Conservation (phyloP, 2,113 vertebrate species). For the Bubalus kerabau region DNA sequence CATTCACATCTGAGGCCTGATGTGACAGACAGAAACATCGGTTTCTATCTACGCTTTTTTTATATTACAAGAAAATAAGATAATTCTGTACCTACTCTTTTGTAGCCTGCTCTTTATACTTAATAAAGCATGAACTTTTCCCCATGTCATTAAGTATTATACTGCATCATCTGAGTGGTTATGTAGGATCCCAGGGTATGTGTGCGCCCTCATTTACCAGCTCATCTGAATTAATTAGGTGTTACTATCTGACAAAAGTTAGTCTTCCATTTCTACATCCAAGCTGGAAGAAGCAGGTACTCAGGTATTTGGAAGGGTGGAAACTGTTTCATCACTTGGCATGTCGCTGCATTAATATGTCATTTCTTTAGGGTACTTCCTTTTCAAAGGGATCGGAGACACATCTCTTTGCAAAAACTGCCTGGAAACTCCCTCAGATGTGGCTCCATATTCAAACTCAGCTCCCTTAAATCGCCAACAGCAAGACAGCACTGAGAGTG, state of each 20-base stretch:
- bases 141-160: not conserved
- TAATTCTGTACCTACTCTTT: not conserved
- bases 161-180: not conserved
- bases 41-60: not conserved
- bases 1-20: not conserved
- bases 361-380: slow-evolving; percentile 16
- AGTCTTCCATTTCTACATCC: slow-evolving; percentile 1
- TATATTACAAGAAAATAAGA: slow-evolving; percentile 6
- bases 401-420: not conserved
- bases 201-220: not conserved
- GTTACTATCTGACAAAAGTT: slow-evolving; percentile 34
- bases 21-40: not conserved
- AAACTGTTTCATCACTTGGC: not conserved
- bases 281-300: not conserved
- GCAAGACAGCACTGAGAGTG: not conserved
- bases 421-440: not conserved
- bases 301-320: not conserved
- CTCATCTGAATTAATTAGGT: slow-evolving; percentile 36
- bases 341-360: not conserved
- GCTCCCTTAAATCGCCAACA: not conserved
- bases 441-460: not conserved
- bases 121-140: slow-evolving; percentile 20
- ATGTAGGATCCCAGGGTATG: not conserved
- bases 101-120: slow-evolving; percentile 21
- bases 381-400: not conserved